Percentiles rank a stretch among this genome's conserved stretches.
These are phyloP conservation scores for Pongo pygmaeus DNA, from an alignment of 2,113 vertebrate genomes.

Conservation along the genomic window DNA sequence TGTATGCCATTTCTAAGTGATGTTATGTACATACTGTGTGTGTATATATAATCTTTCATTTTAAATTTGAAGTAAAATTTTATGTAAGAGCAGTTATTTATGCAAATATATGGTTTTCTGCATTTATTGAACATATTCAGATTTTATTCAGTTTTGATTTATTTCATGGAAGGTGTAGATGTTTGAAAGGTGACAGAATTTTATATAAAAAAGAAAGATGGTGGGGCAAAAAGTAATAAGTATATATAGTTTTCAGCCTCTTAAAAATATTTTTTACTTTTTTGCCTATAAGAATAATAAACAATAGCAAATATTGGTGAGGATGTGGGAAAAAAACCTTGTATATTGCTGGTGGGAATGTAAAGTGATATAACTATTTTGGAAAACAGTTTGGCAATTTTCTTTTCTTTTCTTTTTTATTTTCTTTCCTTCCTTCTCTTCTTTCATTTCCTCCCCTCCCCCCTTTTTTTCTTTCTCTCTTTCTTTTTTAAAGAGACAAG, in stretches of 20 bases:
- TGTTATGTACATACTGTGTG: not conserved
- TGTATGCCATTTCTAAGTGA: constrained; percentile 65
- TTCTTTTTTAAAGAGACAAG: too few species aligned
- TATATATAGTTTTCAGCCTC: not conserved
- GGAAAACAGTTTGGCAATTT: not conserved
- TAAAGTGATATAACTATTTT: constrained; percentile 35
- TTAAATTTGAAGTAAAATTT: constrained; percentile 42
- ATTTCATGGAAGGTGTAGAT: not conserved
- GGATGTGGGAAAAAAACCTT: not conserved
- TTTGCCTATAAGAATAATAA: constrained; percentile 32
- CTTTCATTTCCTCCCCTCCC: too few species aligned
- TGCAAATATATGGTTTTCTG: not conserved
- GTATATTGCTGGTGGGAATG: not conserved
- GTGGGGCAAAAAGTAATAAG: constrained; percentile 16
- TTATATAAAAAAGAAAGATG: not conserved
- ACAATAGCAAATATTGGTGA: not conserved
- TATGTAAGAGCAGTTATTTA: not conserved
- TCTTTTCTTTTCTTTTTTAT: too few species aligned
- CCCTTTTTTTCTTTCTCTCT: too few species aligned
- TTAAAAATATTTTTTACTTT: constrained; percentile 18
- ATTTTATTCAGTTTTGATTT: constrained; percentile 43
- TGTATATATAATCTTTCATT: not conserved
- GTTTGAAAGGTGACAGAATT: not conserved
- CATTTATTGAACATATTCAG: not conserved
- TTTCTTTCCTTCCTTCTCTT: too few species aligned